Percentiles rank a stretch among this genome's conserved stretches.
These are phyloP conservation scores for Heteractis magnifica DNA, from an alignment of 92 coral and sea anemone genomes.

Conservation along the genomic window DNA sequence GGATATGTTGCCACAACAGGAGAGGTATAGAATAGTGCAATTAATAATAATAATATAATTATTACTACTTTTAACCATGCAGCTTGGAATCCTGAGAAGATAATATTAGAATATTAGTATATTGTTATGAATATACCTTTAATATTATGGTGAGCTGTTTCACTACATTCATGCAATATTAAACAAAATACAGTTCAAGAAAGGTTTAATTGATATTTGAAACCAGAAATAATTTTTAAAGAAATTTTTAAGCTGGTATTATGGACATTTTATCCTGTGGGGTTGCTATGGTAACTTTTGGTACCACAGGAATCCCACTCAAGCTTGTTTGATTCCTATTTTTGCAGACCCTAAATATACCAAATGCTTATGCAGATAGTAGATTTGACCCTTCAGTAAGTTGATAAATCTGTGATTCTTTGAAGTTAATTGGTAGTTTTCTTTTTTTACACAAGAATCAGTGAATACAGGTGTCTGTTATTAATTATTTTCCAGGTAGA, in stretches of 20 bases:
- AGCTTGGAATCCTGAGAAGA: too few species aligned
- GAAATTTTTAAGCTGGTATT: too few species aligned
- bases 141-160: too few species aligned
- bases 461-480: not conserved
- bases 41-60: not conserved
- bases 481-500: slow-evolving; percentile 62
- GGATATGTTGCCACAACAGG: slow-evolving; percentile 99
- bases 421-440: not conserved
- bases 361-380: slow-evolving; percentile 92
- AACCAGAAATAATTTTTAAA: too few species aligned
- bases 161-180: too few species aligned
- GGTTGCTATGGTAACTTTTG: not conserved
- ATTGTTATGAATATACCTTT: not conserved
- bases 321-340: not conserved
- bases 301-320: not conserved
- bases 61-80: too few species aligned
- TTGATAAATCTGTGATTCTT: not conserved
- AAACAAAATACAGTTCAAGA: too few species aligned
- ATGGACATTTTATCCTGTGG: not conserved
- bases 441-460: not conserved
- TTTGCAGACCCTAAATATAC: slow-evolving; percentile 85
- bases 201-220: too few species aligned
- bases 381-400: slow-evolving; percentile 98
- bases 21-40: slow-evolving; percentile 52
- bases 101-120: too few species aligned